Conservation (phyloP, 2,113 vertebrate species). For the Pleuronectes platessa region DNA sequence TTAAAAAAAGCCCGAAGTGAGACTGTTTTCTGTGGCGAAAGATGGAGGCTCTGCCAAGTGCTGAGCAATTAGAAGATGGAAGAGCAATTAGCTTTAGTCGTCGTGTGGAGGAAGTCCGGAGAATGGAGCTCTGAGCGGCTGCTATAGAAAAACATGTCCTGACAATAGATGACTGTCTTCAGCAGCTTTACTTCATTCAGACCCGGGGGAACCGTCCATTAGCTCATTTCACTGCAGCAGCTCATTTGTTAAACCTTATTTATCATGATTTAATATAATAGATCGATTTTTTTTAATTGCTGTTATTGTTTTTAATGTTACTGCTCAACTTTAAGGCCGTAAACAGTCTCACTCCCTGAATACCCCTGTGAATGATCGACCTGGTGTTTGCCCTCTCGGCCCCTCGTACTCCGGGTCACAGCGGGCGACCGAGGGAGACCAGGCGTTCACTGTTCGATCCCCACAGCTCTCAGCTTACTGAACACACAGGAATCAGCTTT, state of each 20-base stretch:
- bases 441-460: neutral
- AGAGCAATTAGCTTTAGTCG: slow-evolving; percentile 61
- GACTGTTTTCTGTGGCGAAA: slow-evolving; percentile 39
- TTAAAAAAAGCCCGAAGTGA: slow-evolving; percentile 59
- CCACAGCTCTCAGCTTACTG: too few species aligned
- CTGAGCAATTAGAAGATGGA: slow-evolving; percentile 68
- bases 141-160: neutral
- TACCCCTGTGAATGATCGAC: neutral
- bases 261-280: too few species aligned
- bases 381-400: neutral
- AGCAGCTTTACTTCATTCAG: neutral
- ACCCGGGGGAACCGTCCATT: neutral
- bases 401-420: neutral
- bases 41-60: slow-evolving; percentile 54
- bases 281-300: too few species aligned
- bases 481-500: neutral
- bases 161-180: neutral
- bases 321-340: neutral
- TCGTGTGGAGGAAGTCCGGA: slow-evolving; percentile 39
- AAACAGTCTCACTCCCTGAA: neutral
- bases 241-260: neutral
- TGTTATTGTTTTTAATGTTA: too few species aligned
- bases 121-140: neutral
- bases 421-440: neutral
- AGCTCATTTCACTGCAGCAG: neutral